Conservation (phyloP, 2,113 vertebrate genomes). For the Laterallus jamaicensis region DNA sequence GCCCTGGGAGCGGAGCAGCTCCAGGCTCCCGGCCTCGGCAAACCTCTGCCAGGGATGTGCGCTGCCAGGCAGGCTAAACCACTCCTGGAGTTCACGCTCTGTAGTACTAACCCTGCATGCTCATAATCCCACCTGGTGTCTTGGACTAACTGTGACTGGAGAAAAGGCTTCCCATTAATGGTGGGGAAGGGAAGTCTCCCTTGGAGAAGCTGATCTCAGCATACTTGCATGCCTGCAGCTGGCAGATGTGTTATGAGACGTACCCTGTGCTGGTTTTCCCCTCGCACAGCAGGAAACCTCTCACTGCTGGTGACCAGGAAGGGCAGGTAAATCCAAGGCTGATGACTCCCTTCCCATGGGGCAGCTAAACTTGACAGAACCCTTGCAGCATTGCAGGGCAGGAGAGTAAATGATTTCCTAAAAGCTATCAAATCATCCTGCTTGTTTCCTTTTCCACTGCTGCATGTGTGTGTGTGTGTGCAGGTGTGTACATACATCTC, state of each 20-base stretch:
- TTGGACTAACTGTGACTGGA: conserved; percentile 6
- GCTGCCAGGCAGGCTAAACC: conserved; percentile 9
- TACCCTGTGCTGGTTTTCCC: neutral
- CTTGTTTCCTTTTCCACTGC: neutral
- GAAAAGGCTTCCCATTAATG: neutral
- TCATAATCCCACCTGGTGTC: neutral
- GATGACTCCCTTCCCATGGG: neutral
- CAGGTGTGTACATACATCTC: neutral
- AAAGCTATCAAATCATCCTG: neutral
- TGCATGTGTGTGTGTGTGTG: neutral
- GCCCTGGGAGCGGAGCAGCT: neutral
- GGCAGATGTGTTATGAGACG: neutral
- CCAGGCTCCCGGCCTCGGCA: neutral
- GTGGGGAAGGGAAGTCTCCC: neutral
- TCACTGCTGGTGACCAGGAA: neutral
- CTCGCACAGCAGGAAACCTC: neutral
- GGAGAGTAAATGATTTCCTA: neutral
- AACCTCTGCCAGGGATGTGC: neutral
- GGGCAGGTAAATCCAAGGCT: neutral
- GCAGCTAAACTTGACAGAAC: conserved; percentile 8
- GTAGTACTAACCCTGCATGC: conserved; percentile 66
- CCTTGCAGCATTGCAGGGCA: neutral
- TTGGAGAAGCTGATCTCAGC: neutral
- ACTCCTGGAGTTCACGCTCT: neutral
- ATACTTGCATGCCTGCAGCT: conserved; percentile 31